phyloP scores from a whole-genome alignment of 2,797 vertebrate species.

The Champsocephalus esox region DNA sequence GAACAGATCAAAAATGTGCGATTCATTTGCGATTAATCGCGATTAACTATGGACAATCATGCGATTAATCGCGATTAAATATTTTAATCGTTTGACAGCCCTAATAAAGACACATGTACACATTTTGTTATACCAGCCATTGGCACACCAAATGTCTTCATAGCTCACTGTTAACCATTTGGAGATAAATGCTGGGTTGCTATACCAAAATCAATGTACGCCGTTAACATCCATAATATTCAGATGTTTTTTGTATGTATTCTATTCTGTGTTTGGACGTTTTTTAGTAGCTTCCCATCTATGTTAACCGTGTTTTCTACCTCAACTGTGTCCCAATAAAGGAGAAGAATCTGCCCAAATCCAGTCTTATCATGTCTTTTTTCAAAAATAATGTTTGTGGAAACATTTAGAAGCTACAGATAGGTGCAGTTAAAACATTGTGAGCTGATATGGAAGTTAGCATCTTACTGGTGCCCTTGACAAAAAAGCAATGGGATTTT shows the following conservation, averaged over 20 bases:
- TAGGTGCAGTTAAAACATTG: too few species aligned
- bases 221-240: not conserved
- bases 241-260: conserved; percentile 28
- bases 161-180: not conserved
- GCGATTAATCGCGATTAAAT: too few species aligned
- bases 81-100: too few species aligned
- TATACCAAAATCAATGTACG: not conserved
- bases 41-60: too few species aligned
- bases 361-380: not conserved
- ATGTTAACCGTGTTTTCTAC: conserved; percentile 43
- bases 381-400: not conserved
- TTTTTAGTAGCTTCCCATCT: conserved; percentile 35
- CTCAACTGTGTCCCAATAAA: conserved; percentile 34
- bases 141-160: not conserved
- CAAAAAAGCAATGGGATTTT: too few species aligned
- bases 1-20: too few species aligned
- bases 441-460: too few species aligned
- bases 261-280: conserved; percentile 14
- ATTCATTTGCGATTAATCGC: too few species aligned
- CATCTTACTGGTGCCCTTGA: too few species aligned
- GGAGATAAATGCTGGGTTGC: not conserved
- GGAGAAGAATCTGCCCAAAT: not conserved
- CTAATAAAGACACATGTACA: not conserved
- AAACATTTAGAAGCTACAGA: not conserved
- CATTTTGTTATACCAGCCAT: not conserved